Evolutionary conservation across 2,888 invertebrate genomes (phyloP), one percentile per base, ranked within the genome.

Genomic region (Macaria notata): DNA sequence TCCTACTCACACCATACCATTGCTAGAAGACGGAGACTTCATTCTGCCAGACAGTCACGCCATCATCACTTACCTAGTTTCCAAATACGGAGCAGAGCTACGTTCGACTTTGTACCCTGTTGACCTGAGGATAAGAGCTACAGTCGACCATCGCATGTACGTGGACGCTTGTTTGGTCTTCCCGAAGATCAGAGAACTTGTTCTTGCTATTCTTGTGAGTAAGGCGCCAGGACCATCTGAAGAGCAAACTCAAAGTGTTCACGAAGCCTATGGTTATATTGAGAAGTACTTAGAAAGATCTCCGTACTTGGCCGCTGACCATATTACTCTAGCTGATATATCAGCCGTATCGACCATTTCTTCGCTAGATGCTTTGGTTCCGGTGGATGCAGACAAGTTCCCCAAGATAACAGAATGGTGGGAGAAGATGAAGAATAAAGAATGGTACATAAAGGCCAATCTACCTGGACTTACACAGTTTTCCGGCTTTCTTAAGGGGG

Each of bases 1-100:
- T 44, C 81, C 80, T 0, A 50, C 73, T 6, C 79, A 80, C 30
- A 64, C 73, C 0, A 49, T 82, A 0, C 82, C 81, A 0, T 36
- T 81, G 5, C 54, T 83, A 3, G 80, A 80, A 77, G 81, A 82
- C 9, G 76, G 70, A n/a, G 75, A 78, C 31, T 79, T 77, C 36
- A 31, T 66, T 0, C 55, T 83, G 0, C 63, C 74, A 5, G 81
- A 81, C 33, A 81, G 81, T 43, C 81, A 81, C 38, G 76, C 81
- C 0, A 83, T 83, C 9, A 68, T 76, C 0, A 77, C 75, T 0
- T 83, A 83, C 53, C 56, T 83, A 7, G 72, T 76, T 0, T 75
- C 79, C 0, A 83, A 81, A 53, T 83, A 79, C 42, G 82, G 81
- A 36, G 75, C 69, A 1, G 75, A 76, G 0, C 72, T 73, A 38